These are phyloP conservation scores for Eidolon helvum DNA, from an alignment of 2,113 vertebrate species.

Conservation along the genomic window DNA sequence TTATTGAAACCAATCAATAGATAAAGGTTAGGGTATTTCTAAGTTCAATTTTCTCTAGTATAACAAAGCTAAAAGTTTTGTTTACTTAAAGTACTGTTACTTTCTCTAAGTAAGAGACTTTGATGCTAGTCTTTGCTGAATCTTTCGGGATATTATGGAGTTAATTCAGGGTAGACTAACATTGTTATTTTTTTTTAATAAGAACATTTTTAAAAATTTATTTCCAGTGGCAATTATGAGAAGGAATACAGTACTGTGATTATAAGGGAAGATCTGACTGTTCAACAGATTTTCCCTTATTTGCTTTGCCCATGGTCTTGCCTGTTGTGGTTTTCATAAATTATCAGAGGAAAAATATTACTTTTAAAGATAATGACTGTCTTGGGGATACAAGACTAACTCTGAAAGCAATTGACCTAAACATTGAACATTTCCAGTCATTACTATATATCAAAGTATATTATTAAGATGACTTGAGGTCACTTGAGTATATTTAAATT, in stretches of 20 bases:
- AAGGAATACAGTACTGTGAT: background rate
- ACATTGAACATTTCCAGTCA: slow-evolving; percentile 58
- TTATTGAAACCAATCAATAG: background rate
- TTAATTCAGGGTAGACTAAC: background rate
- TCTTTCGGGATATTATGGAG: background rate
- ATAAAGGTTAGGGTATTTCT: background rate
- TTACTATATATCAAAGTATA: slow-evolving; percentile 28
- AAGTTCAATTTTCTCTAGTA: background rate
- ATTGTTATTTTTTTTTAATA: background rate
- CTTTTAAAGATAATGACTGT: background rate
- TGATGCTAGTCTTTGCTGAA: background rate
- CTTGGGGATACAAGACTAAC: slow-evolving; percentile 22
- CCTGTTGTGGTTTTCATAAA: slow-evolving; percentile 31
- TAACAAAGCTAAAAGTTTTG: background rate
- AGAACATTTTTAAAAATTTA: background rate
- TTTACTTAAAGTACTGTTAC: background rate
- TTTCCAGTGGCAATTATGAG: background rate
- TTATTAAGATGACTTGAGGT: background rate
- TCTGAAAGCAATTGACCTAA: slow-evolving; percentile 14
- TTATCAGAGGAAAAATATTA: background rate
- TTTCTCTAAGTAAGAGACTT: slow-evolving; percentile 21
- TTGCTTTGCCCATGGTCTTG: background rate
- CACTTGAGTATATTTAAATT: slow-evolving; percentile 16
- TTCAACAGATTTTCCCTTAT: background rate
- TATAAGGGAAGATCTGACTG: background rate